Conservation (phyloP, 2,113 vertebrate genomes). For the Pithys albifrons region DNA sequence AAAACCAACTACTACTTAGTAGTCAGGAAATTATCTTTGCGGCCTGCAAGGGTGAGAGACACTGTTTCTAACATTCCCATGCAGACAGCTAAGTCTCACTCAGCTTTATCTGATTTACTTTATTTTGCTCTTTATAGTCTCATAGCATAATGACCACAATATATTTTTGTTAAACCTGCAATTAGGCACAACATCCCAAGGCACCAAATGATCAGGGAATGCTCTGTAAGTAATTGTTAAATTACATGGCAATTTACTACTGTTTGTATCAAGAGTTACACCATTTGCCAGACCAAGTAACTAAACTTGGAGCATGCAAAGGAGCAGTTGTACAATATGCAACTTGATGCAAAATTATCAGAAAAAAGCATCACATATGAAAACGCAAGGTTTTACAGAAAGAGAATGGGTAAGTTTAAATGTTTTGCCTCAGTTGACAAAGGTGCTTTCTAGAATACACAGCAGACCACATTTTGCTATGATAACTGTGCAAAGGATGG, state of each 20-base stretch:
- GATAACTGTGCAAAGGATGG: background rate
- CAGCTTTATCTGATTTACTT: background rate
- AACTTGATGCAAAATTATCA: background rate
- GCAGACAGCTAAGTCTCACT: background rate
- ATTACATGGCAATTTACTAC: background rate
- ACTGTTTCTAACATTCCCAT: conserved; percentile 16
- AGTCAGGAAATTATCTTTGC: conserved; percentile 66
- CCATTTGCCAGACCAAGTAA: background rate
- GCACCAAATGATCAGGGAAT: background rate
- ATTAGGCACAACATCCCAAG: background rate
- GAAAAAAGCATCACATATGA: background rate
- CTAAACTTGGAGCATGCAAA: background rate
- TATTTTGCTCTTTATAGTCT: background rate
- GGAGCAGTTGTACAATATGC: background rate
- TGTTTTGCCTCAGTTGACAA: background rate
- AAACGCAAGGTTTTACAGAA: background rate
- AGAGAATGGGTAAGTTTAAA: background rate
- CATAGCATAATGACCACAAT: background rate
- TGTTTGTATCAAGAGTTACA: background rate
- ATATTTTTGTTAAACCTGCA: conserved; percentile 29
- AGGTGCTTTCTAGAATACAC: background rate
- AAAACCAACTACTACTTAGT: conserved; percentile 37
- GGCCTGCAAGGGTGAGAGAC: conserved; percentile 31
- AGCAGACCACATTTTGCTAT: background rate
- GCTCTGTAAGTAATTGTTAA: conserved; percentile 23